These are phyloP conservation scores for Alloplasta piceator DNA, from an alignment of 2,888 invertebrate genomes.

Conservation along the genomic window DNA sequence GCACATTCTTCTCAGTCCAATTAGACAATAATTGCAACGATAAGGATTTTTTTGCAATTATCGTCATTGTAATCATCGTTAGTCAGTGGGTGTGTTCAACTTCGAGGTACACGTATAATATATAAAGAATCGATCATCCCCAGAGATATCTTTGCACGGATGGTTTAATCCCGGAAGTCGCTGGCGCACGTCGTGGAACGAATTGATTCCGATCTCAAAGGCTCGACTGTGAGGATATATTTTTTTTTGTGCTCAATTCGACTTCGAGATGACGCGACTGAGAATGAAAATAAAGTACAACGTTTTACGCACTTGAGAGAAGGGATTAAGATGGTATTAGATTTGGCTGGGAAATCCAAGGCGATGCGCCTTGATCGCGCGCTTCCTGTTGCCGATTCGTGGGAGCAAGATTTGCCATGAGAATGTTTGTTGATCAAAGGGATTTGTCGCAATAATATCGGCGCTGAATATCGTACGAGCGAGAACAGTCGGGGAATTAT, in stretches of 20 bases:
- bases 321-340: slow-evolving; percentile 39
- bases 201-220: not conserved
- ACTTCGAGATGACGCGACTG: not conserved
- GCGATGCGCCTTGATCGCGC: not conserved
- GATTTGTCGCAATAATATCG: slow-evolving; percentile 40
- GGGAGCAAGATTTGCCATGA: slow-evolving; percentile 7
- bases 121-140: slow-evolving; percentile 22
- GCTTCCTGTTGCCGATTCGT: slow-evolving; percentile 29
- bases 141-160: slow-evolving; percentile 6
- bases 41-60: not conserved
- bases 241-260: not conserved
- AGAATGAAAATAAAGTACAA: not conserved
- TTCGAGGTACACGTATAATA: slow-evolving; percentile 6
- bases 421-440: slow-evolving; percentile 37
- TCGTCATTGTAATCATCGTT: slow-evolving; percentile 8
- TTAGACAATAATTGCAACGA: not conserved
- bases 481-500: not conserved
- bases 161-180: slow-evolving; percentile 28
- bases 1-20: no score
- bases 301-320: not conserved
- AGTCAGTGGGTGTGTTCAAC: slow-evolving; percentile 16
- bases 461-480: slow-evolving; percentile 7
- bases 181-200: not conserved
- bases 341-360: slow-evolving; percentile 26
- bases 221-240: not conserved